These are phyloP conservation scores for Oscheius onirici DNA, from an alignment of 2,888 invertebrate genomes.

Conservation along the genomic window DNA sequence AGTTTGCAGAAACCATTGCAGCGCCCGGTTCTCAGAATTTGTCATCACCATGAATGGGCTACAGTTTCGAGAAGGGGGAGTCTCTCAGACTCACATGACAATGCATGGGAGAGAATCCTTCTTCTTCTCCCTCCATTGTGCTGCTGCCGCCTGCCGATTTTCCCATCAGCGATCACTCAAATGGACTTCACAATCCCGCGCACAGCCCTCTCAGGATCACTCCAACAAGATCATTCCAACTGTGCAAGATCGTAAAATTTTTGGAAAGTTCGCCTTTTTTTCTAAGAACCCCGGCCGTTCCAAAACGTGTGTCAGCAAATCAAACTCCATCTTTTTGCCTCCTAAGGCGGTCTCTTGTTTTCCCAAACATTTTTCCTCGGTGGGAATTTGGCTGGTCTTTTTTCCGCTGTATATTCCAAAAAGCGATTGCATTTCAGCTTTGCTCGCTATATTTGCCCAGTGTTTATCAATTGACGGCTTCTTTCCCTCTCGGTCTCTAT, in stretches of 20 bases:
- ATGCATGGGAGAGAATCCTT: not conserved
- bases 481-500: not conserved
- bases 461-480: not conserved
- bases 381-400: not conserved
- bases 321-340: not conserved
- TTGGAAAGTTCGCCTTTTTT: not conserved
- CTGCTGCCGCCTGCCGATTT: slow-evolving; percentile 1
- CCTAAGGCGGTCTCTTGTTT: not conserved
- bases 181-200: not conserved
- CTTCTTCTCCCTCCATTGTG: slow-evolving; percentile 20
- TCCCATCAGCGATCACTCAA: slow-evolving; percentile 25
- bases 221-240: too few relatives aligned
- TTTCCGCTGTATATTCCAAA: not conserved
- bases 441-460: not conserved
- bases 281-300: not conserved
- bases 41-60: not conserved
- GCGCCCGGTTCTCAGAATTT: not conserved
- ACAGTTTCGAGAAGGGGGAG: too few relatives aligned
- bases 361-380: not conserved
- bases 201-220: too few relatives aligned
- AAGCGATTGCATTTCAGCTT: not conserved
- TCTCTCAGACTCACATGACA: not conserved
- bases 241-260: too few relatives aligned
- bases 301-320: not conserved
- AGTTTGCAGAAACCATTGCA: not conserved